Evolutionary conservation across 2,113 vertebrate genomes (phyloP).

Genomic region (Microcebus ravelobensis): DNA sequence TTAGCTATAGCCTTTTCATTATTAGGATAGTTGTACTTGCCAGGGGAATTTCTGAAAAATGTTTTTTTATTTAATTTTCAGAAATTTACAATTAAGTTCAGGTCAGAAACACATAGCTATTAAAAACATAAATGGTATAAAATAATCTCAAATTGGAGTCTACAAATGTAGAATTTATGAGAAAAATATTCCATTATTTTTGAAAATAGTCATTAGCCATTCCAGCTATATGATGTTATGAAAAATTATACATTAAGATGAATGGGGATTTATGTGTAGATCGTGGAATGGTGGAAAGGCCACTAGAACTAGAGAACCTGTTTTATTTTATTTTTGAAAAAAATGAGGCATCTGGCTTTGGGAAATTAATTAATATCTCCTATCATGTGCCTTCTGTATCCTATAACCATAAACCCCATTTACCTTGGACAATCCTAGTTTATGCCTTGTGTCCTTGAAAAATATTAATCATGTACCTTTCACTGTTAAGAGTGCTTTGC

Average conservation of each 20-base stretch:
- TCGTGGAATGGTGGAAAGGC: not conserved
- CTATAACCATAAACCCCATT: not conserved
- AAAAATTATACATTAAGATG: not conserved
- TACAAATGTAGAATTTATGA: not conserved
- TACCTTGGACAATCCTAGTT: not conserved
- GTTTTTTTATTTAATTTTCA: not conserved
- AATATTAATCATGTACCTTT: not conserved
- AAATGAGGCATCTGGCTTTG: not conserved
- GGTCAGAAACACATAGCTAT: not conserved
- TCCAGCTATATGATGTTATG: not conserved
- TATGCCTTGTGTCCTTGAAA: not conserved
- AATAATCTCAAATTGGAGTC: not conserved
- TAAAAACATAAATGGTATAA: not conserved
- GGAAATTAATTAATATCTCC: not conserved
- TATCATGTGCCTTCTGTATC: not conserved
- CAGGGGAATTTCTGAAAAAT: not conserved
- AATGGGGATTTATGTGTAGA: not conserved
- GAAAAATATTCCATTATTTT: not conserved
- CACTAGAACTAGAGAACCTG: not conserved
- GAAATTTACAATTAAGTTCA: conserved; percentile 3
- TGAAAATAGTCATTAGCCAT: not conserved
- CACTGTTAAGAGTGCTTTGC: not conserved
- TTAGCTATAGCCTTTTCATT: not conserved
- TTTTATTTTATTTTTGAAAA: not conserved
- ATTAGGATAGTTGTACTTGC: not conserved